Conservation (phyloP, 92 coral and sea anemone genomes). For the Micromussa lordhowensis region DNA sequence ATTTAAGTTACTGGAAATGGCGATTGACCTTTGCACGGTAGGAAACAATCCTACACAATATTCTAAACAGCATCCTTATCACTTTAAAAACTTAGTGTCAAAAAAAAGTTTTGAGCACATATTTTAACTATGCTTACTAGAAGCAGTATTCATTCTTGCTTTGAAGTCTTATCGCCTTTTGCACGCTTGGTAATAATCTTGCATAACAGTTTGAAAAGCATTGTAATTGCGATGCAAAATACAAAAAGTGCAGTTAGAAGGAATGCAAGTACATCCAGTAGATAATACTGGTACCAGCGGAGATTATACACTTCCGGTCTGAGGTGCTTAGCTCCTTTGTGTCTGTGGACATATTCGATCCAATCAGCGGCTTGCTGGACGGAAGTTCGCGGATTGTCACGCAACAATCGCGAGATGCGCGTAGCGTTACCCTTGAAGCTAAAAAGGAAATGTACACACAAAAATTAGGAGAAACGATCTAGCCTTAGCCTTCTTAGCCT, state of each 20-base stretch:
- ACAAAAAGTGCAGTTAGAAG: not conserved
- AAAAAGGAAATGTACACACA: not conserved
- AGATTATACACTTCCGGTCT: conserved; percentile 33
- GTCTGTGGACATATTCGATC: conserved; percentile 64
- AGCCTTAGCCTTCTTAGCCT: too few relatives aligned
- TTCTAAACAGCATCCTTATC: not conserved
- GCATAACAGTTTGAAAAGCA: conserved; percentile 3
- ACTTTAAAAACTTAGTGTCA: not conserved
- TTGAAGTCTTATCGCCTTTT: not conserved
- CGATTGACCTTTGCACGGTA: not conserved
- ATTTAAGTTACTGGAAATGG: not conserved
- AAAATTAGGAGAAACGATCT: not conserved
- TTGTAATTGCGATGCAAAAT: not conserved
- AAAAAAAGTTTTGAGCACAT: not conserved
- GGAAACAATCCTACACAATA: not conserved
- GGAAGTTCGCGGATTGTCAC: not conserved
- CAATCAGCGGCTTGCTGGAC: conserved; percentile 61
- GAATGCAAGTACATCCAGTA: conserved; percentile 43
- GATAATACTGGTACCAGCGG: conserved; percentile 50
- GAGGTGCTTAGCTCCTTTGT: conserved; percentile 55
- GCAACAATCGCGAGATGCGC: not conserved
- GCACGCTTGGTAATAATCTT: not conserved
- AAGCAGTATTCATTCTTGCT: not conserved
- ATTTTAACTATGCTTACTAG: too few relatives aligned
- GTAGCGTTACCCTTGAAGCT: not conserved